phyloP scores from a whole-genome alignment of 2,113 vertebrate genomes.

The Glaucidium brasilianum region DNA sequence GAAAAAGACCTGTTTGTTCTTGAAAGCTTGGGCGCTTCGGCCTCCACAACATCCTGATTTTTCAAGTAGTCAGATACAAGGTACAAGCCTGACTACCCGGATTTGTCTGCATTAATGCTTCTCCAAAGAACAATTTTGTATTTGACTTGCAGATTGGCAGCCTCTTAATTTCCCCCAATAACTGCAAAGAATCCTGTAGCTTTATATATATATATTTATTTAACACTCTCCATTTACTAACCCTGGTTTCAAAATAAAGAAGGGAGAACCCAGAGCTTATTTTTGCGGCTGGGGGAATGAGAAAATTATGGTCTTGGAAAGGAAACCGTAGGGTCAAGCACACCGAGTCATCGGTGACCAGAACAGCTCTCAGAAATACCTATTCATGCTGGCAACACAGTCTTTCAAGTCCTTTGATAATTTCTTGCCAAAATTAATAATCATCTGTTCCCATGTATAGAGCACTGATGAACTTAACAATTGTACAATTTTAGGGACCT shows the following conservation, averaged over 20 bases:
- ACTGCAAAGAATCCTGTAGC: not conserved
- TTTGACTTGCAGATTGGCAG: slow-evolving; percentile 34
- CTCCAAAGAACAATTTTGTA: not conserved
- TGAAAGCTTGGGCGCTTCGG: not conserved
- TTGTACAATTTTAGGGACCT: slow-evolving; percentile 99
- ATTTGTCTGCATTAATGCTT: slow-evolving; percentile 40
- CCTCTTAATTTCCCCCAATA: slow-evolving; percentile 34
- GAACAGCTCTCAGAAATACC: slow-evolving; percentile 62
- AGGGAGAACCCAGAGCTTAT: not conserved
- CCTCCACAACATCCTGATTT: not conserved
- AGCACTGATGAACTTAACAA: slow-evolving; percentile 92
- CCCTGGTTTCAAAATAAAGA: slow-evolving; percentile 17
- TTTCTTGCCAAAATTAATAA: slow-evolving; percentile 78
- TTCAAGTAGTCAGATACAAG: not conserved
- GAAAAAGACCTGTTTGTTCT: slow-evolving; percentile 36
- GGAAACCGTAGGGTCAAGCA: not conserved
- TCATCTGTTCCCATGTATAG: slow-evolving; percentile 82
- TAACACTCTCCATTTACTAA: slow-evolving; percentile 55
- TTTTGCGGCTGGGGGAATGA: slow-evolving; percentile 16
- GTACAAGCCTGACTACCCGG: not conserved
- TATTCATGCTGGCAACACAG: slow-evolving; percentile 85
- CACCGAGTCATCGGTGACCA: not conserved
- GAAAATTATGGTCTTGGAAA: slow-evolving; percentile 50
- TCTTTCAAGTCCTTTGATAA: slow-evolving; percentile 71
- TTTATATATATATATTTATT: not conserved